Conservation (phyloP, 2,888 invertebrate species). For the Campoplex nolae region DNA sequence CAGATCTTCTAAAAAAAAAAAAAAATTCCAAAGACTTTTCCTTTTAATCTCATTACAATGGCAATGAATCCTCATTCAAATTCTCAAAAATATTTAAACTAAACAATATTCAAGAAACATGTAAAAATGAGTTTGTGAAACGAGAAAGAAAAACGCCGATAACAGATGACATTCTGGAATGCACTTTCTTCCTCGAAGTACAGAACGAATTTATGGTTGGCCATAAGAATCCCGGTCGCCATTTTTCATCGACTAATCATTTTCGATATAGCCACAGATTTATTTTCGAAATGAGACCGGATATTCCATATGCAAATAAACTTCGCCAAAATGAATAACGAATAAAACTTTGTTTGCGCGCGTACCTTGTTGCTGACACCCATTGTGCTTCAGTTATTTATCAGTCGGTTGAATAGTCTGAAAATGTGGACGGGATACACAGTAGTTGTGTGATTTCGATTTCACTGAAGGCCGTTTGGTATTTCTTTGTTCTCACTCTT, state of each 20-base stretch:
- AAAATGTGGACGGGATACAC: conserved; percentile 52
- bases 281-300: neutral
- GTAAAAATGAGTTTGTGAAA: neutral
- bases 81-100: neutral
- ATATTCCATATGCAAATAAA: neutral
- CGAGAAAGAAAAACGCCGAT: neutral
- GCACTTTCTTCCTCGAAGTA: conserved; percentile 41
- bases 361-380: conserved; percentile 76
- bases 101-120: neutral
- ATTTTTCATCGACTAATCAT: conserved; percentile 1
- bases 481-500: conserved; percentile 6
- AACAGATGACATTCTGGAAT: conserved; percentile 1
- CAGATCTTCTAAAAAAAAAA: neutral
- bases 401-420: conserved; percentile 14
- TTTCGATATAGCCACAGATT: neutral
- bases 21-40: neutral
- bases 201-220: neutral
- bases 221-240: conserved; percentile 8
- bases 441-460: conserved; percentile 10
- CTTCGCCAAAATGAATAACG: neutral
- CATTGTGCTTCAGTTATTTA: conserved; percentile 66
- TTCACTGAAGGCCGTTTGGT: conserved; percentile 43
- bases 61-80: neutral
- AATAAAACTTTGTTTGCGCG: conserved; percentile 51
- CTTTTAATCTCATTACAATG: neutral